Evolutionary conservation across 2,797 vertebrate species (phyloP).

Genomic region (Synanceia verrucosa): DNA sequence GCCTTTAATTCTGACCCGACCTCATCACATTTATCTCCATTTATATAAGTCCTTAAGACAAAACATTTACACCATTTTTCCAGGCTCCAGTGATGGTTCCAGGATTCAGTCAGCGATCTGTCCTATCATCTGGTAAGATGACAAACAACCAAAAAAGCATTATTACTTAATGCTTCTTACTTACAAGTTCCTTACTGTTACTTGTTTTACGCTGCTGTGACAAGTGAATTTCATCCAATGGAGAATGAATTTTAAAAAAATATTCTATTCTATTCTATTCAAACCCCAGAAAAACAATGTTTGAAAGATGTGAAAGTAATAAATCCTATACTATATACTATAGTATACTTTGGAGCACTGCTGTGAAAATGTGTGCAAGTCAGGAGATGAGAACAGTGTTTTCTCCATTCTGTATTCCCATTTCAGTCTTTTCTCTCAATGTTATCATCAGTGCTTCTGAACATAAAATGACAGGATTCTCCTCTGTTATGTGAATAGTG

Average conservation of each 20-base stretch:
- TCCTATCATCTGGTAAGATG: neutral
- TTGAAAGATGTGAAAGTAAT: constrained; percentile 28
- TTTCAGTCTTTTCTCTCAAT: neutral
- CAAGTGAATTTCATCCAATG: no score
- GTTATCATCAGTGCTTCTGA: neutral
- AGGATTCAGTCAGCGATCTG: no score
- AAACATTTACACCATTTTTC: neutral
- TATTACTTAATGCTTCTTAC: no score
- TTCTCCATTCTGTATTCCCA: neutral
- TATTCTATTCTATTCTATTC: no score
- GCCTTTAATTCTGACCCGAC: neutral
- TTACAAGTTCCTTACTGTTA: no score
- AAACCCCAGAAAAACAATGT: no score
- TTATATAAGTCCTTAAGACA: neutral
- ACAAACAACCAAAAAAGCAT: neutral
- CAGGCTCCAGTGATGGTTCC: neutral
- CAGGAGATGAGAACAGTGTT: neutral
- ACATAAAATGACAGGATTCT: neutral
- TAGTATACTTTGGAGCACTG: neutral
- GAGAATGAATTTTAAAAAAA: no score
- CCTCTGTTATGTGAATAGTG: neutral
- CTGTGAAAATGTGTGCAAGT: neutral
- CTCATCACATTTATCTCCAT: neutral
- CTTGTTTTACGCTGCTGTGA: no score
- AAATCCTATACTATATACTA: no score